Percentiles rank a stretch among this genome's conserved stretches.
Evolutionary conservation across 2,888 invertebrate genomes (phyloP).

Genomic region (Limnephilus rhombicus): DNA sequence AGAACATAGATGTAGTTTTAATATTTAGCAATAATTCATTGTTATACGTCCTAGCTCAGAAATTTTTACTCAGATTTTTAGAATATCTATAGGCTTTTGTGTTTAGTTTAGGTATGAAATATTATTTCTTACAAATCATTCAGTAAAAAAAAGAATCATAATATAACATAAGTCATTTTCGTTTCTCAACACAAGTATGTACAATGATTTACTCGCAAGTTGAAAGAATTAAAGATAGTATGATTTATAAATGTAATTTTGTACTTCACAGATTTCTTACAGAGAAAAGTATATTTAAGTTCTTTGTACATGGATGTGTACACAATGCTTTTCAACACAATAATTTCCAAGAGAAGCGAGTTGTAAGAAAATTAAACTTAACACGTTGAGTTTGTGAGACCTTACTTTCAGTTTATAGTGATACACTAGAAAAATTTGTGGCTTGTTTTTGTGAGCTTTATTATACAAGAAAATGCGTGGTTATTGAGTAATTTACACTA

Average conservation of each 20-base stretch:
- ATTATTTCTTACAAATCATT: neutral
- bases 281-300: conserved; percentile 21
- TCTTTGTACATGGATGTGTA: conserved; percentile 22
- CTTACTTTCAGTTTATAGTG: neutral
- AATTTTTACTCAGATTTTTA: neutral
- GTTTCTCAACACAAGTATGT: neutral
- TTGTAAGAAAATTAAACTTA: neutral
- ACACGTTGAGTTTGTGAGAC: neutral
- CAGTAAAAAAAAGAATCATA: neutral
- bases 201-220: conserved; percentile 18
- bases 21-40: neutral
- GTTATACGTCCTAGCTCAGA: neutral
- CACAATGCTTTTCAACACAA: conserved; percentile 2
- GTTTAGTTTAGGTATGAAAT: conserved; percentile 11
- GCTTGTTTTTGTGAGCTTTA: neutral
- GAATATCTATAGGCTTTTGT: neutral
- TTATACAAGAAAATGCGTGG: conserved; percentile 10
- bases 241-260: conserved; percentile 58
- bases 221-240: conserved; percentile 1
- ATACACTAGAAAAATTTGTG: conserved; percentile 17
- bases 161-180: neutral
- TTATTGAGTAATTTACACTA: conserved; percentile 29
- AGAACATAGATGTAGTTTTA: neutral
- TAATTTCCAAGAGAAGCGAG: neutral
- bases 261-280: conserved; percentile 70